Conservation (phyloP, 1,140 invertebrate genomes). For the Saccostrea glomerata region DNA sequence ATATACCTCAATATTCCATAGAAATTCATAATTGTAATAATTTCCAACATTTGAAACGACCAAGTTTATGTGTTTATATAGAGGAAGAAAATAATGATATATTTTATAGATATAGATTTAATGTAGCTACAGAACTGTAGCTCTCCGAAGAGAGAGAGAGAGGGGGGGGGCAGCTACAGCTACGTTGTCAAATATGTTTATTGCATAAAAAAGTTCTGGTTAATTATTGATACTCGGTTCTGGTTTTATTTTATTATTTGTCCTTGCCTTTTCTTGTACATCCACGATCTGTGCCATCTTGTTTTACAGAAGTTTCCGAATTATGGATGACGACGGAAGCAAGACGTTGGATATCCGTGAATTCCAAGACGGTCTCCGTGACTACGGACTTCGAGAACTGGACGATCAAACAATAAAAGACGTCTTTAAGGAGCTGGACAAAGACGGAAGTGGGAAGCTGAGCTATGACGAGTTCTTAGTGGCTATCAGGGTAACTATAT, state of each 20-base stretch:
- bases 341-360: slow-evolving; percentile 90
- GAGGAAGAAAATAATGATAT: no score
- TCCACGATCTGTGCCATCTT: neutral
- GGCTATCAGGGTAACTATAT: slow-evolving; percentile 86
- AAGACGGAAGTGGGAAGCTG: slow-evolving; percentile 89
- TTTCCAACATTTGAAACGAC: no score
- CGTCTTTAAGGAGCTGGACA: slow-evolving; percentile 89
- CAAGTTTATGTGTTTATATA: no score
- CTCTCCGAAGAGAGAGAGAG: no score
- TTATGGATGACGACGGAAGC: slow-evolving; percentile 95
- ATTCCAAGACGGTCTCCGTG: slow-evolving; percentile 88
- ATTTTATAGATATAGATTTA: no score
- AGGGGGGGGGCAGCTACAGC: no score
- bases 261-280: neutral
- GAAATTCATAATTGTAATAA: no score
- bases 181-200: no score
- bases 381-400: slow-evolving; percentile 87
- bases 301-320: slow-evolving; percentile 87
- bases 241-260: neutral
- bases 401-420: slow-evolving; percentile 83
- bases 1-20: no score
- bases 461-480: slow-evolving; percentile 93
- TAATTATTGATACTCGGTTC: no score
- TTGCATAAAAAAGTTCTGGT: no score
- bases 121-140: no score